Base-by-base conservation (phyloP, 2,888 invertebrate genomes). In the Eupithecia dodoneata region DNA sequence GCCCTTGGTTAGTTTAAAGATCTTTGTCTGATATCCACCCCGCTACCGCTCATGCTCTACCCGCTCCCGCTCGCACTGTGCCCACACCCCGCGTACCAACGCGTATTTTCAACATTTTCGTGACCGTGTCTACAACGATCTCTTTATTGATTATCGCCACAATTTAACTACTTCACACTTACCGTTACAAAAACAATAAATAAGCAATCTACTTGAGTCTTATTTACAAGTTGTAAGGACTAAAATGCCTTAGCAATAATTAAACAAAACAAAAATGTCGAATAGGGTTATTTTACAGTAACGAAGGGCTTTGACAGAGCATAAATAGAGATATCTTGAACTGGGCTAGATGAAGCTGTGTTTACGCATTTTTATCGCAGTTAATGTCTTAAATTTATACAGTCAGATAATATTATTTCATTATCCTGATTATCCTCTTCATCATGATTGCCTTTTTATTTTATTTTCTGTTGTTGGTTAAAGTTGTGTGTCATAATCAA, bases 111-210 rank as follows among this genome's bases (percentile, higher is more conserved):
- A 63, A 63, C 81, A 82, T 83, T 84, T 83, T 83, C 94, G 94
- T 95, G 94, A 95, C 94, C 94, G 94, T 94, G 91, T 92, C 94
- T 86, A 85, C 83, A 88, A 85, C 89, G 90, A 91, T 90, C 92
- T 88, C 91, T 93, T 94, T 94, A 95, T 95, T 94, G 94, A 95
- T 95, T 94, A 94, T 92, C 87, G 30, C 63, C 91, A 91, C 89
- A 88, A 85, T 85, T 84, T 82, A 83, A 85, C 79, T 79, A 83
- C 83, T 88, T 88, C 87, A 89, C 89, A 88, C 89, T 88, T 88
- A 89, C 89, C 89, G 90, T 88, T 86, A 85, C 80, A 84, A 84
- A 83, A 73, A 84, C 82, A 85, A 87, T 88, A 87, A 86, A 83
- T 86, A 83, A 81, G 67, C 73, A 75, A 78, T 67, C n/a, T 5